Evolutionary conservation across 2,797 vertebrate species (phyloP), one percentile per base, ranked within the genome.

Genomic region (Odontamblyopus rebecca): DNA sequence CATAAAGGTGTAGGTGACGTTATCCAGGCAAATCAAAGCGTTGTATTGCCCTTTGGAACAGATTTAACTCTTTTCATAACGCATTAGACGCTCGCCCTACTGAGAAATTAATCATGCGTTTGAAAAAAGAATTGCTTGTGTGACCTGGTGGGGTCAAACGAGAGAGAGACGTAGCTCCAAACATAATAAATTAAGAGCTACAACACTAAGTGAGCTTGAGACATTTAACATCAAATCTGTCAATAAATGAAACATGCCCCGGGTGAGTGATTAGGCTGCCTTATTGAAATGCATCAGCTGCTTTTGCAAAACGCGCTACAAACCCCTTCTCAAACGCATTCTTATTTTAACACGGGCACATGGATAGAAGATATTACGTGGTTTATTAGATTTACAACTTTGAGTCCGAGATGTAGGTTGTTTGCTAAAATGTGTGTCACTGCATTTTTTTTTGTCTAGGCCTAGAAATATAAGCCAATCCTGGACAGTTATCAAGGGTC

Each of bases 61-160:
- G 80, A 88, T 91, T 88, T 89, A 76, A 86, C 82, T 82, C 78
- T 81, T 78, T 86, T 75, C 85, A 84, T 85, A 85, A 92, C 85
- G 86, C 88, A 90, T 85, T 82, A 84, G 83, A 75, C 80, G 66
- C 79, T 88, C 83, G 83, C 79, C 88, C 91, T 88, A 88, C 91
- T 91, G 92, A 92, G 93, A 93, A 94, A 93, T 93, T 92, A 93
- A 94, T 93, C 93, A 92, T 86, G 92, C 93, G 90, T 92, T 92
- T 85, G 91, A 90, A 87, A 85, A 92, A 93, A 89, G 82, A 92
- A 93, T 90, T 88, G 90, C 91, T 86, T 86, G 82, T 75, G 86
- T 91, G 93, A 93, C 91, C 91, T 91, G 76, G 38, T 70, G 79
- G 87, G 88, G 88, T 89, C 86, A 90, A 72, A 82, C 15, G 71